Evolutionary conservation across 2,888 invertebrate genomes (phyloP).

Genomic region (Lycia hirtaria): DNA sequence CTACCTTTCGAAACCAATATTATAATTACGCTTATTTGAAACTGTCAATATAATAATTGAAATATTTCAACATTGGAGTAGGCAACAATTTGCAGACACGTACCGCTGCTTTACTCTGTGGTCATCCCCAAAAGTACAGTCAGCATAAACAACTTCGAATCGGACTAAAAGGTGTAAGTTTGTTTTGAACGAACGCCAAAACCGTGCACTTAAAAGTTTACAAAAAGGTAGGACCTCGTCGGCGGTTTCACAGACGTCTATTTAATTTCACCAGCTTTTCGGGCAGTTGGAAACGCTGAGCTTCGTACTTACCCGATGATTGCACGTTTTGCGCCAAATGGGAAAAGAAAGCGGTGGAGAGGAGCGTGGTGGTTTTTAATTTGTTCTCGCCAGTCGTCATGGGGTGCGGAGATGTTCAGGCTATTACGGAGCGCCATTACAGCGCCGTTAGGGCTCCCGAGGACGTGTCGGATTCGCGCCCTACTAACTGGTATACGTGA

Average conservation of each 20-base stretch:
- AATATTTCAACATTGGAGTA: too few relatives aligned
- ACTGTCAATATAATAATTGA: too few relatives aligned
- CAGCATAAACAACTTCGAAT: slow-evolving; percentile 25
- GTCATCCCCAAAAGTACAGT: slow-evolving; percentile 28
- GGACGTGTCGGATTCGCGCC: slow-evolving; percentile 79
- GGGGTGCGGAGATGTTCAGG: slow-evolving; percentile 63
- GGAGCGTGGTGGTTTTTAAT: slow-evolving; percentile 73
- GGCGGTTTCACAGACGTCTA: slow-evolving; percentile 45
- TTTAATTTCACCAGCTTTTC: slow-evolving; percentile 53
- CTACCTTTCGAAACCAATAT: too few relatives aligned
- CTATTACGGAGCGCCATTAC: slow-evolving; percentile 76
- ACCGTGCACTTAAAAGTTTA: slow-evolving; percentile 40
- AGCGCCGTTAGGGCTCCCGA: slow-evolving; percentile 71
- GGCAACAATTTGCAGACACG: too few relatives aligned
- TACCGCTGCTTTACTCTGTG: slow-evolving; percentile 8
- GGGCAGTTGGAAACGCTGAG: slow-evolving; percentile 45
- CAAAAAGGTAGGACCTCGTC: slow-evolving; percentile 35
- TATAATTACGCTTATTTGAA: too few relatives aligned
- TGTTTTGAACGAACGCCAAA: slow-evolving; percentile 41
- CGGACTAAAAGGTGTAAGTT: slow-evolving; percentile 36
- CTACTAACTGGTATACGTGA: slow-evolving; percentile 79
- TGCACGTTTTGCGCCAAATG: slow-evolving; percentile 37
- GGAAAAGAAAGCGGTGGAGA: slow-evolving; percentile 49
- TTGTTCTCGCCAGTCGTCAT: slow-evolving; percentile 68
- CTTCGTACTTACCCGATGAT: slow-evolving; percentile 38